Evolutionary conservation across 2,888 invertebrate species (phyloP).

Genomic region (Thymelicus lineola): DNA sequence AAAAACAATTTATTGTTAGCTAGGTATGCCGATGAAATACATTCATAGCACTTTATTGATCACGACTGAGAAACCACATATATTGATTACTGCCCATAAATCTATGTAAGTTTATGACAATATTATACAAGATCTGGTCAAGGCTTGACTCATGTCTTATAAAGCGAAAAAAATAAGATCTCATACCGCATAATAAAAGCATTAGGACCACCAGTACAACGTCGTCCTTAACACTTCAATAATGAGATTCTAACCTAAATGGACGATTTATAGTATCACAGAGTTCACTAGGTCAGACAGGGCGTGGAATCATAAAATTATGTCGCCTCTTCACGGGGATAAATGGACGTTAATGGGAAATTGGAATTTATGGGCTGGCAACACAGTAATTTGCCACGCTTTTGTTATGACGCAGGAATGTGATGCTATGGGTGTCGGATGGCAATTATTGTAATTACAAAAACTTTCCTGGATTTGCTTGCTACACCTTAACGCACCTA

Average conservation of each 20-base stretch:
- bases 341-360: slow-evolving; percentile 49
- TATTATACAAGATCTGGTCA: not conserved
- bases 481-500: not conserved
- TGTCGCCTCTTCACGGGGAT: slow-evolving; percentile 41
- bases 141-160: slow-evolving; percentile 1
- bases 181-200: slow-evolving; percentile 22
- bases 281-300: slow-evolving; percentile 46
- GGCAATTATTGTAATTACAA: slow-evolving; percentile 2
- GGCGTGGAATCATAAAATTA: slow-evolving; percentile 46
- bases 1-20: not conserved
- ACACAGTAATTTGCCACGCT: slow-evolving; percentile 44
- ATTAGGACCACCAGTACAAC: slow-evolving; percentile 19
- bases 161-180: slow-evolving; percentile 14
- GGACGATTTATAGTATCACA: slow-evolving; percentile 31
- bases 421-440: slow-evolving; percentile 24
- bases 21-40: not conserved
- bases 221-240: slow-evolving; percentile 20
- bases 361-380: slow-evolving; percentile 46
- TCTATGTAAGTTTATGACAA: slow-evolving; percentile 1
- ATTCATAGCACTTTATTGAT: too few species aligned
- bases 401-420: slow-evolving; percentile 37
- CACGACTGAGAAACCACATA: not conserved
- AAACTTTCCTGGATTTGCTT: not conserved
- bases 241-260: slow-evolving; percentile 41
- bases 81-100: not conserved